Evolutionary conservation across 1,140 invertebrate species (phyloP), one percentile per base, ranked within the genome.

Genomic region (Portunus trituberculatus): DNA sequence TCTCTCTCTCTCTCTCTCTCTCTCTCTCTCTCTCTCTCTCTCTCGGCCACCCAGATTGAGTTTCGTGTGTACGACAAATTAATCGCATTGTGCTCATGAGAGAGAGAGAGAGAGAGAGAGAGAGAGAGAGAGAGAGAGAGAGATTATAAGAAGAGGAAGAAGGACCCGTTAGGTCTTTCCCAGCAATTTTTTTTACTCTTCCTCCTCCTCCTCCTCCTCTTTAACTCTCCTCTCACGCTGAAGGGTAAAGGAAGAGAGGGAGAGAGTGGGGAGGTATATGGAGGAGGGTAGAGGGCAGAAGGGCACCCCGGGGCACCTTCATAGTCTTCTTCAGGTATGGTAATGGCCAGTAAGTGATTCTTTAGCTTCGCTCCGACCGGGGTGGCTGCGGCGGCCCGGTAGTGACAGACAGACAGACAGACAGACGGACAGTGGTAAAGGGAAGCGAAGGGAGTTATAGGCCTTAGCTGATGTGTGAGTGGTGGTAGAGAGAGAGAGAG

Each of bases 1-100:
- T 90, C 88, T 90, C 88, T 90, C 88, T 90, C 88, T 90, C 32
- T 90, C 88, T 90, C 88, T 90, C 88, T 90, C 88, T 90, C 88
- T 90, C 32, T 46, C 88, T 90, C 88, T 90, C 88, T 90, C 88
- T 90, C 88, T 90, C 88, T 90, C 88, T 91, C 90, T 91, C 90
- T 91, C 52, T 91, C 52, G 16, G 89, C 31, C 86, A 46, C 86
- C 32, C 86, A 46, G 86, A 45, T 39, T 88, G 86, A 39, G 86
- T 39, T 39, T 88, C 86, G 86, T 88, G 86, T 32, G 20, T 39
- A 32, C n/a, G 86, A 88, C 32, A 88, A 46, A 88, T 76, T 76
- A 76, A 76, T n/a, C 67, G 67, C n/a, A 76, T n/a, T 76, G 67
- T 76, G 67, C 67, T n/a, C 67, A 76, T 25, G 86, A 88, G 86